A percentile compares a stretch with the other conserved stretches of the same genome.
Evolutionary conservation across 2,888 invertebrate species (phyloP).

Genomic region (Onthophagus sagittarius): DNA sequence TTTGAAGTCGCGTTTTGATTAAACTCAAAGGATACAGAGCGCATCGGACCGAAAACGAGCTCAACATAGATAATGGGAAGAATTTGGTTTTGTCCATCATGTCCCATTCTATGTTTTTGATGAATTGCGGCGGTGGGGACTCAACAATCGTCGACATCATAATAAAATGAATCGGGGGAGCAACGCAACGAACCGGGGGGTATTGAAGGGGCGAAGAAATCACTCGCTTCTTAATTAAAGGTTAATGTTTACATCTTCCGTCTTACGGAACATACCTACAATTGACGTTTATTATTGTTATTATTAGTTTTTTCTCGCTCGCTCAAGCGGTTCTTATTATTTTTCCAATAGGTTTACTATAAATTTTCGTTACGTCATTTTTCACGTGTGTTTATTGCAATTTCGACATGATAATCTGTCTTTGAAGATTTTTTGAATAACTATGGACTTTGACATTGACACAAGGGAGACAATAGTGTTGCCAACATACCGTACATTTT

Average conservation of each 20-base stretch:
- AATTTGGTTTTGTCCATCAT: conserved; percentile 98
- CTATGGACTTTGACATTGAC: conserved; percentile 20
- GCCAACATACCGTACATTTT: not conserved
- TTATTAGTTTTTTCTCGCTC: conserved; percentile 12
- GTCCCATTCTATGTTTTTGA: conserved; percentile 91
- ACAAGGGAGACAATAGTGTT: not conserved
- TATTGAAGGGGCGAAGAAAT: too few species aligned
- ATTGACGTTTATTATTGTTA: conserved; percentile 9
- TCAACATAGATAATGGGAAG: conserved; percentile 86
- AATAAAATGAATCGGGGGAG: not conserved
- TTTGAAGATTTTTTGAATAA: conserved; percentile 17
- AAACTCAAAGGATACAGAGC: conserved; percentile 89
- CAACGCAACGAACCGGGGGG: too few species aligned
- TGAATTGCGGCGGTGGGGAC: conserved; percentile 57
- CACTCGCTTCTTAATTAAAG: not conserved
- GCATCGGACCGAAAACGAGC: conserved; percentile 73
- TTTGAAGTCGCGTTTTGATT: conserved; percentile 91
- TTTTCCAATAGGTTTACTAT: not conserved
- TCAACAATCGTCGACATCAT: conserved; percentile 51
- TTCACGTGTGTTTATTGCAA: conserved; percentile 2
- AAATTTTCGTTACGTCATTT: conserved; percentile 17
- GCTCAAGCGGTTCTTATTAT: conserved; percentile 13
- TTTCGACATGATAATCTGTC: conserved; percentile 12
- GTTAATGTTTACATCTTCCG: conserved; percentile 3
- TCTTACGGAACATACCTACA: not conserved